Conservation (phyloP, 2,113 vertebrate species). For the Rhinopithecus roxellana region DNA sequence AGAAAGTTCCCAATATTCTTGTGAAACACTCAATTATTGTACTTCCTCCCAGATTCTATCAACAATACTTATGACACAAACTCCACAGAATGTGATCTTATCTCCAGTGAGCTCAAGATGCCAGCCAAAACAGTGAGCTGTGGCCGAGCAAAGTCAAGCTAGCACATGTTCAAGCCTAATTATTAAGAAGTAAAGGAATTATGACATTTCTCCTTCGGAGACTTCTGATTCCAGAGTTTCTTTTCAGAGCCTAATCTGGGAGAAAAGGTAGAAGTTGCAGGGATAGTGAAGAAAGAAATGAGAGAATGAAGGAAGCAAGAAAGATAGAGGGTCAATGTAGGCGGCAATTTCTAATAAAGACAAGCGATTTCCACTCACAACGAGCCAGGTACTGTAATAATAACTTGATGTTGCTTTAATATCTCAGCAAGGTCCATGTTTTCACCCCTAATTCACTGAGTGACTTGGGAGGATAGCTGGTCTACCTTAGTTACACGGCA, state of each 20-base stretch:
- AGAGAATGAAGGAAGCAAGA: background rate
- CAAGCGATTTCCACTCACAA: background rate
- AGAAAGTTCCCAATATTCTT: background rate
- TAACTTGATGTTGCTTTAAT: background rate
- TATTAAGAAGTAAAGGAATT: background rate
- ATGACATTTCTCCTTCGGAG: background rate
- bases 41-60: background rate
- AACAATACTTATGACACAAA: background rate
- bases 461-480: background rate
- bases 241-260: background rate
- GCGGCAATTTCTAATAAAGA: background rate
- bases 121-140: background rate
- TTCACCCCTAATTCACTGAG: background rate
- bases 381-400: background rate
- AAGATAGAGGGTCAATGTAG: background rate
- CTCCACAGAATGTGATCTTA: background rate
- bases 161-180: background rate
- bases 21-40: background rate
- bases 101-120: background rate
- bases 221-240: background rate
- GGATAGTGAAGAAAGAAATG: background rate
- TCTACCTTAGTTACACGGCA: background rate
- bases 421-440: background rate
- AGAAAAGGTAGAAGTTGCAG: background rate
- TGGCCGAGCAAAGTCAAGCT: background rate